Conservation (phyloP, 2,888 invertebrate genomes). For the Tanypteryx hageni region DNA sequence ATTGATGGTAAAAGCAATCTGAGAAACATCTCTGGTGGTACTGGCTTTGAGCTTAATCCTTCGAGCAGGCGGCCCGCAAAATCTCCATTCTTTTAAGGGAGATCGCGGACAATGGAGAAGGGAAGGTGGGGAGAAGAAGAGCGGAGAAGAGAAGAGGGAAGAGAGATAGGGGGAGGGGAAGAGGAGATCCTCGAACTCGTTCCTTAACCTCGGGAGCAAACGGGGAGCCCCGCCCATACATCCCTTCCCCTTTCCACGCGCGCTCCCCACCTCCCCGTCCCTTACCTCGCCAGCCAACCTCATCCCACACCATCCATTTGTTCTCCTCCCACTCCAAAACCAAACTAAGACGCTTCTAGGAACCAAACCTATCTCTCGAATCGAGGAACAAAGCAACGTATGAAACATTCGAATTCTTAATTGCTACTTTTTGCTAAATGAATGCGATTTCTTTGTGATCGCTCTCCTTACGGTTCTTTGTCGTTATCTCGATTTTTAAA, state of each 20-base stretch:
- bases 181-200: constrained; percentile 54
- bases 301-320: constrained; percentile 14
- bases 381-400: background rate
- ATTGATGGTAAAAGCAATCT: too few relatives aligned
- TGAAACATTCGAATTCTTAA: too few relatives aligned
- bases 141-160: background rate
- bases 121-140: background rate
- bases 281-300: background rate
- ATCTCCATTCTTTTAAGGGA: constrained; percentile 15
- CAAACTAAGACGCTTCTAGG: constrained; percentile 38
- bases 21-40: too few relatives aligned
- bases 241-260: background rate
- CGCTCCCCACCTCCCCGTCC: background rate
- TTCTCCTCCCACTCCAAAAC: constrained; percentile 6
- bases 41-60: background rate
- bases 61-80: background rate
- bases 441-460: too few relatives aligned
- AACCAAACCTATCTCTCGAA: constrained; percentile 12
- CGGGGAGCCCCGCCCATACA: constrained; percentile 41
- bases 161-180: background rate
- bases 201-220: constrained; percentile 42
- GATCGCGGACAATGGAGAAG: constrained; percentile 30
- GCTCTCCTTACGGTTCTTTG: too few relatives aligned
- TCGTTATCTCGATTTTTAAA: too few relatives aligned
- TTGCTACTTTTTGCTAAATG: too few relatives aligned